phyloP scores from a whole-genome alignment of 2,888 invertebrate genomes.

The Lycocerus yunnanus region DNA sequence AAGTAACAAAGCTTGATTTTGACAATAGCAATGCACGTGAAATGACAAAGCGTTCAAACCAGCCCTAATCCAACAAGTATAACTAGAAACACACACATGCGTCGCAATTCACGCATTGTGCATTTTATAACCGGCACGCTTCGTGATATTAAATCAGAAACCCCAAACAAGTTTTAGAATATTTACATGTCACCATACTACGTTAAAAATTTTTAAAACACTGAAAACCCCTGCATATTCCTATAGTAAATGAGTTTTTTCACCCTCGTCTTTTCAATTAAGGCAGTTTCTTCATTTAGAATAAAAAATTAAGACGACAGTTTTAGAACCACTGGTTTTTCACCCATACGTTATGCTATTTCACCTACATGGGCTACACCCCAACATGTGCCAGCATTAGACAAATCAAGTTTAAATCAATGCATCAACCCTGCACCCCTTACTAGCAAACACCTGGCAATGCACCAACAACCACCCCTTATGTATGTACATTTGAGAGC shows the following conservation, averaged over 20 bases:
- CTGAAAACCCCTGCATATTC: not conserved
- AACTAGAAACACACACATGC: conserved; percentile 54
- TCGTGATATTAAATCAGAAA: conserved; percentile 34
- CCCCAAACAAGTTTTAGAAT: conserved; percentile 2
- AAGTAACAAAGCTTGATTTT: conserved; percentile 20
- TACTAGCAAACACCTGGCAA: conserved; percentile 29
- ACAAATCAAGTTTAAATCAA: conserved; percentile 33
- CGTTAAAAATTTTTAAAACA: not conserved
- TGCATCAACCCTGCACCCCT: conserved; percentile 28
- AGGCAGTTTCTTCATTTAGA: not conserved
- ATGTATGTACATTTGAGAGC: not conserved
- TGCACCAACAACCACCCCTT: conserved; percentile 32
- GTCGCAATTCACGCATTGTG: conserved; percentile 36
- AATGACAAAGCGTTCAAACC: conserved; percentile 54
- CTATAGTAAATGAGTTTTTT: not conserved
- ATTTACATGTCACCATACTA: not conserved
- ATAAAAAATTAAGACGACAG: not conserved
- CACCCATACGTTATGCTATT: conserved; percentile 28
- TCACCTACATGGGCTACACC: conserved; percentile 29
- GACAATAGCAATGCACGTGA: conserved; percentile 52
- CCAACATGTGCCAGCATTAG: conserved; percentile 32
- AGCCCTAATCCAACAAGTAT: conserved; percentile 57
- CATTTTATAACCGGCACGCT: conserved; percentile 51
- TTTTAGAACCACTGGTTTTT: conserved; percentile 15
- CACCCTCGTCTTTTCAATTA: too few relatives aligned